Percentiles rank a stretch among this genome's conserved stretches.
Evolutionary conservation across 1,140 invertebrate genomes (phyloP).

Genomic region (Steinernema khuongi): DNA sequence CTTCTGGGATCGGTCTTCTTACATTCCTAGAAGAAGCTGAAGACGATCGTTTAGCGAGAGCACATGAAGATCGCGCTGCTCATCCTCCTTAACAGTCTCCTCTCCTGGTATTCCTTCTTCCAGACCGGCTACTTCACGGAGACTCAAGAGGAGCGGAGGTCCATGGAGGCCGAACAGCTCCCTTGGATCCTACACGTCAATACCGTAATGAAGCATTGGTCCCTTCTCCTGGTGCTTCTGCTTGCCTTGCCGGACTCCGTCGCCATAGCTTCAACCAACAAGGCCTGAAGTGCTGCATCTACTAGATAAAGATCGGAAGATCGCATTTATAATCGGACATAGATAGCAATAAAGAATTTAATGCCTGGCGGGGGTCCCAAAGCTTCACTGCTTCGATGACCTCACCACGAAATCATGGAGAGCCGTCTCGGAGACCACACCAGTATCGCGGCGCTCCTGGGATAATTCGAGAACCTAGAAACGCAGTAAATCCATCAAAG

Average conservation of each 20-base stretch:
- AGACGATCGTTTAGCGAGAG: background rate
- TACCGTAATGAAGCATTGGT: background rate
- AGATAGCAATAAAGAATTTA: too few species aligned
- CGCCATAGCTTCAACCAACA: too few species aligned
- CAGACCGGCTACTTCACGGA: background rate
- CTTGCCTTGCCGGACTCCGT: background rate
- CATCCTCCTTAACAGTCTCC: background rate
- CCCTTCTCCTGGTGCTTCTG: background rate
- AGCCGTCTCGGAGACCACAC: too few species aligned
- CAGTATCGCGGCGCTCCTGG: too few species aligned
- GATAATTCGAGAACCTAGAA: background rate
- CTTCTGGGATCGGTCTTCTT: background rate
- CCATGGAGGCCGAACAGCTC: background rate
- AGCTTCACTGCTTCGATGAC: too few species aligned
- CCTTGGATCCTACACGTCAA: background rate
- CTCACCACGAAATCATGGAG: too few species aligned
- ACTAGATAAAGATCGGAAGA: too few species aligned
- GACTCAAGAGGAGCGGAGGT: background rate
- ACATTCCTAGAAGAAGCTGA: background rate
- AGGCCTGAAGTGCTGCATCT: too few species aligned
- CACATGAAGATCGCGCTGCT: background rate
- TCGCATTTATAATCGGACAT: too few species aligned
- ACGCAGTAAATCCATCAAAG: background rate
- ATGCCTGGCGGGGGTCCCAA: too few species aligned
- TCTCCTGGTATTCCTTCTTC: background rate